Evolutionary conservation across 2,113 vertebrate genomes (phyloP), one percentile per base, ranked within the genome.

Genomic region (Vidua chalybeata): DNA sequence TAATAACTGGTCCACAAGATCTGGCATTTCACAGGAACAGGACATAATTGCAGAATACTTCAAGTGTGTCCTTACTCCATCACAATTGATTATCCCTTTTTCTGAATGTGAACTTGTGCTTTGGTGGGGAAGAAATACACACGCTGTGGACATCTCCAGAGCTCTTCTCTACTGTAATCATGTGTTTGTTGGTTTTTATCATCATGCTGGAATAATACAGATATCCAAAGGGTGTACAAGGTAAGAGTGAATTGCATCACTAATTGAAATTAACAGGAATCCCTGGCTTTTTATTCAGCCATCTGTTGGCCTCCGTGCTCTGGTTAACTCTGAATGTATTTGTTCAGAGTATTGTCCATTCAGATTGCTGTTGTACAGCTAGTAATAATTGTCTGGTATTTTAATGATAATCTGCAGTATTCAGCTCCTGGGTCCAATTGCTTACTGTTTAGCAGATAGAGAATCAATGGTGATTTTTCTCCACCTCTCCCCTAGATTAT

Each of bases 331-430:
- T 78, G 71, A 27, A 27, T 67, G 30, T 82, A 35, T 96, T 94
- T 96, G 58, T 84, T 91, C 79, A 69, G 39, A 75, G 24, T 64
- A 72, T 74, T 87, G 63, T 49, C 83, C 33, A 30, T 93, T 94
- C 91, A 87, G 79, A 84, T 88, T 80, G 87, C 89, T 95, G 55
- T 39, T 71, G 61, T 87, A 66, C 46, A 94, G 71, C 78, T 83
- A 88, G 58, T 71, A 90, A 82, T 94, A 96, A 95, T 54, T 93
- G 92, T 55, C 64, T 95, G 79, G 67, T 80, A 94, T 97, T 97
- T 96, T 83, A 80, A 89, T 94, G 85, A 55, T 96, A 85, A 97
- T 89, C 30, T 82, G 66, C 63, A 19, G 67, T 68, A 66, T 94
- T 96, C 89, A 93, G 74, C 35, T 95, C 21, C 82, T 80, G 58